phyloP scores from a whole-genome alignment of 2,113 vertebrate genomes.

The Rousettus leschenaultii region DNA sequence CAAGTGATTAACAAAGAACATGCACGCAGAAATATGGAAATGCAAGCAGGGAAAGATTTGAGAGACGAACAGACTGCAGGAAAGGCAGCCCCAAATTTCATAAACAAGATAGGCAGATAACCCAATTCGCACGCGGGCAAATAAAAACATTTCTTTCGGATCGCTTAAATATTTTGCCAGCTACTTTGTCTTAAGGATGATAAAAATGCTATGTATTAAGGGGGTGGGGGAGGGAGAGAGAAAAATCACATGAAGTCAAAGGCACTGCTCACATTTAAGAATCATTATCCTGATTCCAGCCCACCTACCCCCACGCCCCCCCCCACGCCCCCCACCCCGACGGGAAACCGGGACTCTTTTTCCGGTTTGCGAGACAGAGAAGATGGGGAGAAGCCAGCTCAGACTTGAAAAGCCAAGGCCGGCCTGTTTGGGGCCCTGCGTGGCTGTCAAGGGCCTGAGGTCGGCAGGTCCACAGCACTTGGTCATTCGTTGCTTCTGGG shows the following conservation, averaged over 20 bases:
- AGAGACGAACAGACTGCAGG: slow-evolving; percentile 83
- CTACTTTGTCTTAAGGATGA: slow-evolving; percentile 80
- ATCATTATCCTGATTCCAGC: not conserved
- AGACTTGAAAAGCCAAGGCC: not conserved
- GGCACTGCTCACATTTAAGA: slow-evolving; percentile 42
- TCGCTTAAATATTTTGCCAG: slow-evolving; percentile 82
- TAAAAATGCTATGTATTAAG: slow-evolving; percentile 60
- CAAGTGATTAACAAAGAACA: slow-evolving; percentile 99
- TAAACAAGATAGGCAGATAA: slow-evolving; percentile 88
- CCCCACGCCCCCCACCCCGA: not conserved
- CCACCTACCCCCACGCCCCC: not conserved
- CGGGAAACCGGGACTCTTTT: slow-evolving; percentile 52
- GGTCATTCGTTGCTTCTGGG: not conserved
- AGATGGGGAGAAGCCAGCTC: slow-evolving; percentile 22
- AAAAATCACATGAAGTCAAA: slow-evolving; percentile 8
- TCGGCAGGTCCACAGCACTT: accelerated
- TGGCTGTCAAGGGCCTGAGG: accelerated
- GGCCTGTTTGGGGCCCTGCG: not conserved
- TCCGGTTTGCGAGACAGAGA: slow-evolving; percentile 65
- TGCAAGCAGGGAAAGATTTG: slow-evolving; percentile 88
- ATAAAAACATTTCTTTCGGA: slow-evolving; percentile 80
- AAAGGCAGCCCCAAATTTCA: slow-evolving; percentile 85
- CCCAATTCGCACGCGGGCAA: slow-evolving; percentile 81
- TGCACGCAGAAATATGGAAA: slow-evolving; percentile 95
- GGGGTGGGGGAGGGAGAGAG: not conserved